Percentiles rank a stretch among this genome's conserved stretches.
These are phyloP conservation scores for Chromobotia macracanthus DNA, from an alignment of 2,797 vertebrate genomes.

Conservation along the genomic window DNA sequence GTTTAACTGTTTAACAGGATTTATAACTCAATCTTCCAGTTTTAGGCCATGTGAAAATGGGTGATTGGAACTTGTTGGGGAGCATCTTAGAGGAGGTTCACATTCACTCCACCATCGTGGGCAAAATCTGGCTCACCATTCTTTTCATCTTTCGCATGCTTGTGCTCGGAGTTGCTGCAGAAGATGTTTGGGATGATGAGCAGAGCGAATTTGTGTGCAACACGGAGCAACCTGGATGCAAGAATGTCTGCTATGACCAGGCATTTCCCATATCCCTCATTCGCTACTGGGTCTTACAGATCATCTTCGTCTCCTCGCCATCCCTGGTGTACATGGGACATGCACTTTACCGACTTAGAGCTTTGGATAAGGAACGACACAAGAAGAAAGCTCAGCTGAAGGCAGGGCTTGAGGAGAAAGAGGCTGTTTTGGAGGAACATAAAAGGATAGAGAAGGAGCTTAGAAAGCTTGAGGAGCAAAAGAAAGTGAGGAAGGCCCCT, in stretches of 20 bases:
- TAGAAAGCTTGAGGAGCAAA: conserved; percentile 89
- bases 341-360: conserved; percentile 86
- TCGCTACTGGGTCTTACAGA: conserved; percentile 94
- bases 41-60: conserved; percentile 85
- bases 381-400: conserved; percentile 84
- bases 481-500: conserved; percentile 89
- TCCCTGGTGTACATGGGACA: conserved; percentile 96
- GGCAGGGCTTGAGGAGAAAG: conserved; percentile 83
- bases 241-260: conserved; percentile 91
- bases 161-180: conserved; percentile 90
- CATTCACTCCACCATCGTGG: conserved; percentile 92
- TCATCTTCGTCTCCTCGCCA: conserved; percentile 94
- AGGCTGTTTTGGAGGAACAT: conserved; percentile 80
- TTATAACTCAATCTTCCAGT: conserved; percentile 42
- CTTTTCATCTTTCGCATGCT: conserved; percentile 97
- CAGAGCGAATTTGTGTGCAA: conserved; percentile 94
- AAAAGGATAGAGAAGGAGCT: conserved; percentile 86
- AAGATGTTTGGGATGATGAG: conserved; percentile 95
- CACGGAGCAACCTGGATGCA: conserved; percentile 94
- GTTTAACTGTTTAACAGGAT: not conserved
- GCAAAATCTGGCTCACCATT: conserved; percentile 97
- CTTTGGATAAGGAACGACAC: conserved; percentile 89
- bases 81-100: conserved; percentile 95
- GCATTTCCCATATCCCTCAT: conserved; percentile 95
- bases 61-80: conserved; percentile 94